Evolutionary conservation across 2,797 vertebrate species (phyloP), one percentile per base, ranked within the genome.

Genomic region (Ctenochaetus hawaiiensis): DNA sequence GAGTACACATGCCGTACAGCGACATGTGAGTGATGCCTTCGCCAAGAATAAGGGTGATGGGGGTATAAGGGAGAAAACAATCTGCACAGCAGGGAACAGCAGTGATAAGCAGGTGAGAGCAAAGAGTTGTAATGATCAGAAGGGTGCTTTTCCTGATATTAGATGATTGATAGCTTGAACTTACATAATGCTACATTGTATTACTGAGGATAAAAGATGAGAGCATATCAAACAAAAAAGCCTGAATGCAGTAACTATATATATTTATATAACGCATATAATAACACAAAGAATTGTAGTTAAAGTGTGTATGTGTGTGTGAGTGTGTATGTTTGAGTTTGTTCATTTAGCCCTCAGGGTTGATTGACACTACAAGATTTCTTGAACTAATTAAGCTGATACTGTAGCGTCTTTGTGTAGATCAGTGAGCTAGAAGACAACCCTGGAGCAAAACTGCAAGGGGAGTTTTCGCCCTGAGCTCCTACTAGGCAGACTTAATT

Each of bases 381-480:
- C 58, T 68, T 39, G 12, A 23, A 37, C 72, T 81, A 85, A 85
- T 88, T 83, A 83, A 72, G 57, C 39, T 30, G 23, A 51, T 56
- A 59, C 72, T 79, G 72, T 77, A 44, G 26, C 9, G 0, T 74
- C 66, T 74, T 57, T 41, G 39, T 68, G 49, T 51, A 17, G 68
- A 78, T 68, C 37, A 26, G 17, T 37, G 18, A 65, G 61, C 75
- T 39, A 2, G 23, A 45, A 87, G 67, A 70, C 62, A 37, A 70
- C 30, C 67, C 73, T 63, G 52, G 26, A 60, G 41, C 51, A 45
- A 53, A 70, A 67, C 60, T 62, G 53, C 1, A 1, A 41, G 51
- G 43, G 41, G 37, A 30, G 14, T 39, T 61, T 74, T 39, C 0
- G 5, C 51, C 20, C 70, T 60, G 49, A 47, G 74, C 63, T 62